Conservation (phyloP, 1,140 invertebrate species). For the Meloidogyne hapla region DNA sequence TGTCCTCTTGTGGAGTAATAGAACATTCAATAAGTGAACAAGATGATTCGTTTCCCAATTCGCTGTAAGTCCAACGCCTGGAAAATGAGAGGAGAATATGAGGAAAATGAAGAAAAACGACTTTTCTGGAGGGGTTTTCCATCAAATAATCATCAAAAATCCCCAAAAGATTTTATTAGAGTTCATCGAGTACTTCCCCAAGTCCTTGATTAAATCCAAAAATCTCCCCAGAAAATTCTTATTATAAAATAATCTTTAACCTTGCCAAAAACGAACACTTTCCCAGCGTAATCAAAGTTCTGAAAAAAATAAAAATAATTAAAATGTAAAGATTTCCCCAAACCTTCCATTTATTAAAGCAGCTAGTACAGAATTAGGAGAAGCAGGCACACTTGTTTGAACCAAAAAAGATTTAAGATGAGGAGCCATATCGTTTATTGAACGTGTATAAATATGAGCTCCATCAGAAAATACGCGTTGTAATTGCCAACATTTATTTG, state of each 20-base stretch:
- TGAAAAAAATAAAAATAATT: slow-evolving; percentile 1
- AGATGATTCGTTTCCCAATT: not conserved
- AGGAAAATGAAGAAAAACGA: no score
- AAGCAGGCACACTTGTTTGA: slow-evolving; percentile 18
- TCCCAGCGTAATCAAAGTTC: slow-evolving; percentile 4
- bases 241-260: no score
- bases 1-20: no score
- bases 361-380: slow-evolving; percentile 16
- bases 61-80: no score
- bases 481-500: not conserved
- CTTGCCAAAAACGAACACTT: slow-evolving; percentile 12
- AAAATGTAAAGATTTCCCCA: not conserved
- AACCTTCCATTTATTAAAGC: slow-evolving; percentile 14
- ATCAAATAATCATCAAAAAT: no score
- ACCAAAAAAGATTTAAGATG: slow-evolving; percentile 5
- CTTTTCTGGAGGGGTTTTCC: no score
- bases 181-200: no score
- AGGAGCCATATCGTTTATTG: slow-evolving; percentile 23
- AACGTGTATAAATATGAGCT: slow-evolving; percentile 11
- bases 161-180: no score
- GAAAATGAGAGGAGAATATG: no score
- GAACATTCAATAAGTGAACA: slow-evolving; percentile 15
- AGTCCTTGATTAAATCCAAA: no score
- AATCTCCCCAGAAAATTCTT: no score
- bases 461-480: slow-evolving; percentile 27